Percentiles rank a stretch among this genome's conserved stretches.
phyloP scores from a whole-genome alignment of 2,797 vertebrate genomes.

The Clarias laeviceps region DNA sequence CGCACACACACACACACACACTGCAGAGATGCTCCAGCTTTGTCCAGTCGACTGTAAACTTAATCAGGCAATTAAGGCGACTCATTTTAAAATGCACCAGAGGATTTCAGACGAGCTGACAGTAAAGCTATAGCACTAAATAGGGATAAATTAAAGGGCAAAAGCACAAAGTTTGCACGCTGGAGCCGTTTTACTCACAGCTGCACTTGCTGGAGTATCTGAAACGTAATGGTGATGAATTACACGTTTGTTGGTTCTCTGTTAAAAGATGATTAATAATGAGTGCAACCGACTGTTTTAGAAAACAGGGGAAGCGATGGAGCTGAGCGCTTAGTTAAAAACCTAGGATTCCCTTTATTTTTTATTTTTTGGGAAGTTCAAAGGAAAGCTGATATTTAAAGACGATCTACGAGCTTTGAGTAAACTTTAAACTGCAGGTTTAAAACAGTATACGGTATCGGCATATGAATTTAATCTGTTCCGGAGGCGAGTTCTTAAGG shows the following conservation, averaged over 20 bases:
- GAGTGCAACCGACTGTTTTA: background rate
- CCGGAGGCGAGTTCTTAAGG: too few species aligned
- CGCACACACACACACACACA: conserved; percentile 16
- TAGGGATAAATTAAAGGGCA: conserved; percentile 22
- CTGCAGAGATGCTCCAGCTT: background rate
- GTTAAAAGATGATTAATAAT: background rate
- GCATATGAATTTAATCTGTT: too few species aligned
- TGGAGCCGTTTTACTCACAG: background rate
- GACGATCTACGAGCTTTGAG: background rate
- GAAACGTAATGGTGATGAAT: background rate
- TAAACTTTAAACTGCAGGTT: background rate
- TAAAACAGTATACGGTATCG: background rate
- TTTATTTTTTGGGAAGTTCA: too few species aligned
- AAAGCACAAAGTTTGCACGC: background rate
- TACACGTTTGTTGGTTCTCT: background rate
- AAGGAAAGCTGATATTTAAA: background rate
- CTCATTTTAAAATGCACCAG: conserved; percentile 24
- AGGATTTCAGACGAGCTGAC: conserved; percentile 19
- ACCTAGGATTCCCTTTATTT: background rate
- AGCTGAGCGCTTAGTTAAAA: background rate
- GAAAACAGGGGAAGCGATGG: background rate
- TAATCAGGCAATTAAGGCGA: conserved; percentile 41
- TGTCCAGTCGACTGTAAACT: conserved; percentile 32
- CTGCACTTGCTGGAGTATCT: background rate
- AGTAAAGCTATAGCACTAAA: conserved; percentile 24